Conservation (phyloP, 2,888 invertebrate species). For the Caenorhabditis japonica region DNA sequence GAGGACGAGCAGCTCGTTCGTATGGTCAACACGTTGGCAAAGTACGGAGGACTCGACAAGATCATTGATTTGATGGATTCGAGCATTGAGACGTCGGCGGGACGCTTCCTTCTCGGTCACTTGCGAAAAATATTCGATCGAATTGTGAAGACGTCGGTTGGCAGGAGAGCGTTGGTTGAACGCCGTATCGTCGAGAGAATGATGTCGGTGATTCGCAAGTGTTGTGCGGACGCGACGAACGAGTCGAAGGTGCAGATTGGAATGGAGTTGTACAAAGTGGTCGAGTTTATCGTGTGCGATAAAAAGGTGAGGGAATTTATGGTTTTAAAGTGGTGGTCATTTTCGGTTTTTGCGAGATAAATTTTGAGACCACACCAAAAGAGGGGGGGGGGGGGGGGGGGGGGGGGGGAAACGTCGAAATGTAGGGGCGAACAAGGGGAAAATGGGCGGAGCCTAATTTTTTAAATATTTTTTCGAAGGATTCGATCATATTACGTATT, state of each 20-base stretch:
- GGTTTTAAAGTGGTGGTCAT: too few species aligned
- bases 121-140: conserved; percentile 90
- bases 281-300: conserved; percentile 53
- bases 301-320: conserved; percentile 36
- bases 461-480: too few species aligned
- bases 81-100: conserved; percentile 27
- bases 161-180: conserved; percentile 81
- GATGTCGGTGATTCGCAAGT: conserved; percentile 34
- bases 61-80: conserved; percentile 75
- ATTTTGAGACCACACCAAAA: too few species aligned
- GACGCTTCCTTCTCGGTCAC: conserved; percentile 80
- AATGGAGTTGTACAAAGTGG: conserved; percentile 53
- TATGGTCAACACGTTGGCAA: conserved; percentile 88
- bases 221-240: conserved; percentile 41
- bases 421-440: too few species aligned
- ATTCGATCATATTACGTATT: too few species aligned
- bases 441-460: too few species aligned
- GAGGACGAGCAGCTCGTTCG: conserved; percentile 95
- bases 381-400: too few species aligned
- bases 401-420: too few species aligned
- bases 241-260: conserved; percentile 51
- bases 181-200: conserved; percentile 78
- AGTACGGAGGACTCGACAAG: conserved; percentile 85
- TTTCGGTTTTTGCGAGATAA: too few species aligned
- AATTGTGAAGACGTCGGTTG: conserved; percentile 83